Conservation (phyloP, 2,797 vertebrate genomes). For the Moxostoma hubbsi region DNA sequence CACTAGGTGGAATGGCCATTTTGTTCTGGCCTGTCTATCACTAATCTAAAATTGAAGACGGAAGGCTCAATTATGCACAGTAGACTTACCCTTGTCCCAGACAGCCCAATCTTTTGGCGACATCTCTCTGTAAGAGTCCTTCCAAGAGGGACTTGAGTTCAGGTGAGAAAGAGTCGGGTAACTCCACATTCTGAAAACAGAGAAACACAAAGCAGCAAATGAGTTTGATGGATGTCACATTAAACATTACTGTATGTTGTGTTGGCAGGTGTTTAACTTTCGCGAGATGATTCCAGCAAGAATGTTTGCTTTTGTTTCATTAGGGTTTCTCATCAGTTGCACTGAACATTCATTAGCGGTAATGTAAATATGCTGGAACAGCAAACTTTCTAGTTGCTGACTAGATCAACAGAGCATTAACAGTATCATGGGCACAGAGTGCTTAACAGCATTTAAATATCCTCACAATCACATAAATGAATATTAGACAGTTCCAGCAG, state of each 20-base stretch:
- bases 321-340: neutral
- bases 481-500: neutral
- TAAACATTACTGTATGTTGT: neutral
- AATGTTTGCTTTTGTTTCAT: constrained; percentile 15
- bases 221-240: neutral
- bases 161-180: constrained; percentile 90
- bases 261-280: neutral
- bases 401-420: constrained; percentile 9
- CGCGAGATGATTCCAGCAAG: neutral
- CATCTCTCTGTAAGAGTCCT: constrained; percentile 90
- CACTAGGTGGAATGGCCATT: too few species aligned
- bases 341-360: neutral
- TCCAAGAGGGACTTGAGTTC: constrained; percentile 93
- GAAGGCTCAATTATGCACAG: neutral
- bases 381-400: constrained; percentile 1
- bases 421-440: neutral
- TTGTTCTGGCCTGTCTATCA: too few species aligned
- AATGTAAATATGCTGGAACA: constrained; percentile 3
- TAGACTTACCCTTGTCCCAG: constrained; percentile 84
- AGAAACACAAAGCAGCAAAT: neutral
- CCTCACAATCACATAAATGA: constrained; percentile 20
- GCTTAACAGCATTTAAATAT: constrained; percentile 12
- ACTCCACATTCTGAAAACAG: constrained; percentile 87
- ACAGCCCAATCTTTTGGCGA: constrained; percentile 90
- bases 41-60: neutral